These are phyloP conservation scores for Aspidiotus rigidus DNA, from an alignment of 2,888 invertebrate genomes.

Conservation along the genomic window DNA sequence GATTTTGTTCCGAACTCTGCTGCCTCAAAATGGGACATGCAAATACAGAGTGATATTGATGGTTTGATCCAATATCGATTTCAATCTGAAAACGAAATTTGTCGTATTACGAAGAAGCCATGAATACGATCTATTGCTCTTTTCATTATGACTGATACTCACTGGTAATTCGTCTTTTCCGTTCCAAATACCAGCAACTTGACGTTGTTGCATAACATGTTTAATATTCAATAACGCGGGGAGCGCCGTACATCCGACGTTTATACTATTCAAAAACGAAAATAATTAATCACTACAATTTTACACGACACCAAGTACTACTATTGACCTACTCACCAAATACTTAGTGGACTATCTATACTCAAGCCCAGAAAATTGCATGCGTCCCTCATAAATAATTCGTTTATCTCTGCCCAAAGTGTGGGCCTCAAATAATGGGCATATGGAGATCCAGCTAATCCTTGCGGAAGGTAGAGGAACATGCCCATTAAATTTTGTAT, in stretches of 20 bases:
- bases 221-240: slow-evolving; percentile 91
- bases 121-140: too few relatives aligned
- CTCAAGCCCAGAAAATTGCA: slow-evolving; percentile 83
- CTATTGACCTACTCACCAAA: slow-evolving; percentile 50
- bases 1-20: slow-evolving; percentile 90
- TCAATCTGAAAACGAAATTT: slow-evolving; percentile 60
- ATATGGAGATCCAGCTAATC: slow-evolving; percentile 71
- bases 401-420: slow-evolving; percentile 75
- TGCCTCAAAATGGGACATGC: slow-evolving; percentile 97
- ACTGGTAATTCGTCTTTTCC: slow-evolving; percentile 93
- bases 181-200: slow-evolving; percentile 89
- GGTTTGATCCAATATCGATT: slow-evolving; percentile 82
- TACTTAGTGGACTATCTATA: slow-evolving; percentile 79
- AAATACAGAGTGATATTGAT: slow-evolving; percentile 93
- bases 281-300: background rate
- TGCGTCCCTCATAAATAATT: slow-evolving; percentile 84
- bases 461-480: slow-evolving; percentile 65
- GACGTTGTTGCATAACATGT: slow-evolving; percentile 78
- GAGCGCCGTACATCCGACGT: slow-evolving; percentile 85
- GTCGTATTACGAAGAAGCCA: too few relatives aligned
- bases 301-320: background rate
- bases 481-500: slow-evolving; percentile 81
- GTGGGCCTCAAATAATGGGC: slow-evolving; percentile 62
- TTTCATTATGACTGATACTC: slow-evolving; percentile 40
- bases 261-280: slow-evolving; percentile 51